phyloP scores from a whole-genome alignment of 2,888 invertebrate species.

The Drosophila pseudotakahashii region DNA sequence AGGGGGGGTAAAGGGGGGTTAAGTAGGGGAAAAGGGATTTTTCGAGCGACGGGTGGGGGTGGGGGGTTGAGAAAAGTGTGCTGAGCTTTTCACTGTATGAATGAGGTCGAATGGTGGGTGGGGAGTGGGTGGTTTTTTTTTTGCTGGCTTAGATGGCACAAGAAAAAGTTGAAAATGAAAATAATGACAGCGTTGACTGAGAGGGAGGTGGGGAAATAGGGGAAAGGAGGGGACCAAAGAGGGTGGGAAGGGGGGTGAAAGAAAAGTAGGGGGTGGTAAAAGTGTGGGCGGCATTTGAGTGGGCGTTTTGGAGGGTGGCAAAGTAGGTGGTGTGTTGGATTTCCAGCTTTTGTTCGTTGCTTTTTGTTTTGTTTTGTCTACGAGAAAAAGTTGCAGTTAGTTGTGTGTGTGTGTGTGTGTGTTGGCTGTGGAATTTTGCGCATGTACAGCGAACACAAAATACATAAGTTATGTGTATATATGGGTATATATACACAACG shows the following conservation, averaged over 20 bases:
- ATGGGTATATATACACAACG: conserved; percentile 30
- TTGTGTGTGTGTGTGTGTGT: conserved; percentile 25
- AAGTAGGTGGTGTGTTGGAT: conserved; percentile 38
- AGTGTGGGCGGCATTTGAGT: conserved; percentile 23
- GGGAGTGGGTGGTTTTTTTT: conserved; percentile 9
- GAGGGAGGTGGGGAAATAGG: conserved; percentile 16
- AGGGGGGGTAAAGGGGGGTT: not conserved
- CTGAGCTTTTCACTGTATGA: conserved; percentile 42
- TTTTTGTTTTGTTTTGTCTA: conserved; percentile 71
- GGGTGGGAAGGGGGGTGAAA: conserved; percentile 2
- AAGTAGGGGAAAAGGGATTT: not conserved
- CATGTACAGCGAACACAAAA: conserved; percentile 77
- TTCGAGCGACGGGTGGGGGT: conserved; percentile 13
- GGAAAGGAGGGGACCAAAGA: not conserved
- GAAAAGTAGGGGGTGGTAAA: conserved; percentile 16
- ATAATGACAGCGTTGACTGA: conserved; percentile 61
- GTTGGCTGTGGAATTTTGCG: conserved; percentile 70
- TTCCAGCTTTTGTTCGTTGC: conserved; percentile 38
- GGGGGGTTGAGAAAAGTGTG: conserved; percentile 33
- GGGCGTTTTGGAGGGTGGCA: conserved; percentile 11
- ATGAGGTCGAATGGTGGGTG: conserved; percentile 67
- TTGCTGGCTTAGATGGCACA: conserved; percentile 26
- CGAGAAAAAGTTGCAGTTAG: conserved; percentile 51
- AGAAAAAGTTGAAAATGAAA: conserved; percentile 77
- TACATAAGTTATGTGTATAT: conserved; percentile 53